A percentile compares a stretch with the other conserved stretches of the same genome.
Conservation (phyloP, 2,113 vertebrate species). For the Phyllostomus discolor region DNA sequence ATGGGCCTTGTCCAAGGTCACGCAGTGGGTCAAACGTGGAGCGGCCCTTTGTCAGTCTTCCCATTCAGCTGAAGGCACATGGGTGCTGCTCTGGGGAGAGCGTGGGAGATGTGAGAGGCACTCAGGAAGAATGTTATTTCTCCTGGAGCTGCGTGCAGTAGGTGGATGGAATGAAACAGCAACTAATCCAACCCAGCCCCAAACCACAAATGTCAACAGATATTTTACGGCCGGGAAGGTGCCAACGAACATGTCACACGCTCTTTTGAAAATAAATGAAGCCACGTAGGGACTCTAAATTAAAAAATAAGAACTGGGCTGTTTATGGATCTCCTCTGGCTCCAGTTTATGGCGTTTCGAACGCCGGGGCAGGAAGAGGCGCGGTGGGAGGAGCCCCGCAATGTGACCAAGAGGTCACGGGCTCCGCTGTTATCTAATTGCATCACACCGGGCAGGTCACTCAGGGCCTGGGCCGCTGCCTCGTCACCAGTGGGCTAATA, state of each 20-base stretch:
- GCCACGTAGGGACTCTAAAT: constrained; percentile 72
- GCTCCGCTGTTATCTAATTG: neutral
- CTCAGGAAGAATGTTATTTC: neutral
- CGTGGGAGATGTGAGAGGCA: neutral
- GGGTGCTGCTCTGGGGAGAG: no score
- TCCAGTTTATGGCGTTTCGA: constrained; percentile 62
- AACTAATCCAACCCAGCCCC: constrained; percentile 54
- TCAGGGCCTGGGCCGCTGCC: neutral
- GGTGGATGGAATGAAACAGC: constrained; percentile 35
- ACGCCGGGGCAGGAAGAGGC: constrained; percentile 18
- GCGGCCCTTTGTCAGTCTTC: neutral
- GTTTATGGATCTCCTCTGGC: constrained; percentile 71
- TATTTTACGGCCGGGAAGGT: constrained; percentile 68
- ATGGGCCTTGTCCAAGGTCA: neutral
- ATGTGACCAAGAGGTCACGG: neutral
- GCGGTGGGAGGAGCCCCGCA: neutral
- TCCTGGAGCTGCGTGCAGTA: neutral
- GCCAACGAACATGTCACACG: constrained; percentile 67
- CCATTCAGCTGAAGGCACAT: neutral
- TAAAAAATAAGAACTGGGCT: constrained; percentile 57
- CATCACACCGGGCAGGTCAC: neutral
- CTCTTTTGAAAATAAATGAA: constrained; percentile 71
- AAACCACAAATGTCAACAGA: constrained; percentile 72
- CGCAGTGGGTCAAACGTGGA: neutral
- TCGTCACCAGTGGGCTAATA: neutral